A percentile compares a stretch with the other conserved stretches of the same genome.
These are phyloP conservation scores for Drosophila insularis DNA, from an alignment of 1,140 invertebrate species.

Conservation along the genomic window DNA sequence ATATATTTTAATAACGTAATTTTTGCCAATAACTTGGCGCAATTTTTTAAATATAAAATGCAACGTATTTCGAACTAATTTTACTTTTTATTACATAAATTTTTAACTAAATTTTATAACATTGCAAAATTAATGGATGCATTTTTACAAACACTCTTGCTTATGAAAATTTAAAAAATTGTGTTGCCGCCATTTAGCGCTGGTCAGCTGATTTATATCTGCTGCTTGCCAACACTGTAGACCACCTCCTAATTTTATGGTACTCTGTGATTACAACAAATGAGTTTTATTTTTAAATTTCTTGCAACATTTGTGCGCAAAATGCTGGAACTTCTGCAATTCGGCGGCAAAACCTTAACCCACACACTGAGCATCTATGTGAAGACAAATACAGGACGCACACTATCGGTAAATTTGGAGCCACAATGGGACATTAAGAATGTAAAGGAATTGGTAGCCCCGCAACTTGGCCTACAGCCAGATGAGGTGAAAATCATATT, in stretches of 20 bases:
- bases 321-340: conserved; percentile 87
- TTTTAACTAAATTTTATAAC: too few species aligned
- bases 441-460: conserved; percentile 89
- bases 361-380: conserved; percentile 88
- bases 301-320: conserved; percentile 84
- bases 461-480: conserved; percentile 86
- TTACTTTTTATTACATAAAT: too few species aligned
- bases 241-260: conserved; percentile 1
- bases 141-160: too few species aligned
- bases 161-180: not conserved
- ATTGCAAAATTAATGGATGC: too few species aligned
- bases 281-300: conserved; percentile 86
- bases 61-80: too few species aligned
- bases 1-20: too few species aligned
- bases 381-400: conserved; percentile 88
- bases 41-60: too few species aligned
- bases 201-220: not conserved
- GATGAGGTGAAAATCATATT: conserved; percentile 92
- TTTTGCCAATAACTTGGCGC: too few species aligned
- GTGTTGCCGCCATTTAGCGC: not conserved
- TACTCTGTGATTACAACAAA: conserved; percentile 60
- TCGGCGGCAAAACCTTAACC: conserved; percentile 85
- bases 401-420: conserved; percentile 87
- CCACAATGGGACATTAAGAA: conserved; percentile 90
- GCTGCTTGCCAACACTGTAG: conserved; percentile 5